A percentile compares a stretch with the other conserved stretches of the same genome.
phyloP scores from a whole-genome alignment of 2,113 vertebrate genomes.

The Chaenogobius annularis region DNA sequence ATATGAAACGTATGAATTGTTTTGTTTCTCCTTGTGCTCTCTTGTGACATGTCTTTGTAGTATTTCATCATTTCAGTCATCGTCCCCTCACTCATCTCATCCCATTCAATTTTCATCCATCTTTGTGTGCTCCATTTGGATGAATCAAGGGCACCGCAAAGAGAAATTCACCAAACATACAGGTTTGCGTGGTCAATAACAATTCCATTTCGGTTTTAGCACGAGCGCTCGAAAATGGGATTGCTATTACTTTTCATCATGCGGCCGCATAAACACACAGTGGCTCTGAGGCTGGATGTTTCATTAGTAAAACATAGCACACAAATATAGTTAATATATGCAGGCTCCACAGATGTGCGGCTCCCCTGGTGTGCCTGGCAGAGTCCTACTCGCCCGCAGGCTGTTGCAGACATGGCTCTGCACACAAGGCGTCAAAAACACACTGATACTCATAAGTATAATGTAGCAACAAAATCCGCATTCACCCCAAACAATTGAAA shows the following conservation, averaged over 20 bases:
- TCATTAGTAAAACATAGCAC: slow-evolving; percentile 26
- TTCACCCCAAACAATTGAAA: slow-evolving; percentile 39
- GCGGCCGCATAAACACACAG: slow-evolving; percentile 18
- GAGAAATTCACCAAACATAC: slow-evolving; percentile 8
- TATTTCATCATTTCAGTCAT: slow-evolving; percentile 5
- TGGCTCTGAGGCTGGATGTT: slow-evolving; percentile 20
- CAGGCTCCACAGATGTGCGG: slow-evolving; percentile 11
- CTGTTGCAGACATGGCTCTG: slow-evolving; percentile 32
- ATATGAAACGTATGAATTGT: not conserved
- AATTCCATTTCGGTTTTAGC: slow-evolving; percentile 11
- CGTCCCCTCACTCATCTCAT: not conserved
- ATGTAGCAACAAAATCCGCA: slow-evolving; percentile 23
- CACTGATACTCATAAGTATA: slow-evolving; percentile 20
- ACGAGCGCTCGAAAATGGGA: slow-evolving; percentile 26
- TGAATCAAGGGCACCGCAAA: not conserved
- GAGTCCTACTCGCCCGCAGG: slow-evolving; percentile 29
- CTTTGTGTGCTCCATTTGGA: not conserved
- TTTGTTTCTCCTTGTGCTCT: not conserved
- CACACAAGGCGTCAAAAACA: slow-evolving; percentile 26
- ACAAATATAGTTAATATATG: slow-evolving; percentile 4
- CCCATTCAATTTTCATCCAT: slow-evolving; percentile 11
- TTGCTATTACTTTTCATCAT: slow-evolving; percentile 64
- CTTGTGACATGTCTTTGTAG: not conserved
- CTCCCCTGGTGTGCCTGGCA: slow-evolving; percentile 35
- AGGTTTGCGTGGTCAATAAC: slow-evolving; percentile 12